Base-by-base conservation (phyloP, 2,888 invertebrate species). In the Odontothrips loti region DNA sequence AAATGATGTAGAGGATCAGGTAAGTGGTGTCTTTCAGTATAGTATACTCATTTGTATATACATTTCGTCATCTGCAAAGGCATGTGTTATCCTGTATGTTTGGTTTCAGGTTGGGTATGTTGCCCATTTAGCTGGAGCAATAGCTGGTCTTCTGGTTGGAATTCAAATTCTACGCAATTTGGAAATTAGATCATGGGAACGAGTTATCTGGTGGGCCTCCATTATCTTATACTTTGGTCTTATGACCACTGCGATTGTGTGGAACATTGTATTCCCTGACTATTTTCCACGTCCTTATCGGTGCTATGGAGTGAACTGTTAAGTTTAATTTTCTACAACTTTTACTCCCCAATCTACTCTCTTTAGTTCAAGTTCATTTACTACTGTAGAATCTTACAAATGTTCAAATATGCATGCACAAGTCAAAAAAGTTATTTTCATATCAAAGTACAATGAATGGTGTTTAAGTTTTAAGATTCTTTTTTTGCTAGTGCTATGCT, bases 121-220 rank as follows among this genome's bases (percentile, higher is more conserved):
- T 0, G 98, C 98, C 11, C 99, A 99, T 88, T 89, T 98, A 79
- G 96, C 95, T 0, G 98, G 99, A 1, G 96, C 96, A 78, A 84
- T 97, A 1, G 96, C 96, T 81, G 98, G 98, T 85, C 87, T 91
- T 82, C 89, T 96, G 27, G 93, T 96, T 58, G 96, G 96, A 27
- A 93, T 96, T 82, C 94, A 95, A 15, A 92, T 95, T 0, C 89
- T 96, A n/a, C 90, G 95, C 34, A 96, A 96, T 88, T 89, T 96
- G 11, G 92, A 93, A 86, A 92, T 93, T 83, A 90, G 92, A 80
- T 91, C 91, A 82, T 96, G 95, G 94, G 96, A 96, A 88, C 92
- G 91, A 83, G 90, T 92, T 0, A 86, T 96, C 0, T 95, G 95
- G 93, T 95, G 95, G 94, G 90, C 92, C 84, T 93, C 94, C 29